Percentiles rank a stretch among this genome's conserved stretches.
These are phyloP conservation scores for Rotaria sp. DNA, from an alignment of 2,888 invertebrate species.

Conservation along the genomic window DNA sequence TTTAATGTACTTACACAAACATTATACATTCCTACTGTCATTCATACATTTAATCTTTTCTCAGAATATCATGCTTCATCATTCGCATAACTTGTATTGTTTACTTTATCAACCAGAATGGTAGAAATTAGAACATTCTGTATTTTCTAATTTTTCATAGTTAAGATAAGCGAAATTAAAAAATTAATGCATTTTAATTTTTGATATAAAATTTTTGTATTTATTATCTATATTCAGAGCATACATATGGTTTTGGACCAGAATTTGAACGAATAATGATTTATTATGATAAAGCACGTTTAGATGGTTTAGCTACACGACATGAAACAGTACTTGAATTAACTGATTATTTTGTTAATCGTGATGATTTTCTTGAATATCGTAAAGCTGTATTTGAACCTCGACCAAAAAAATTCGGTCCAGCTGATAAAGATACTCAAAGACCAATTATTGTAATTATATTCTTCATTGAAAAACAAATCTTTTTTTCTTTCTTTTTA, in stretches of 20 bases:
- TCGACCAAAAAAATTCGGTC: constrained; percentile 53
- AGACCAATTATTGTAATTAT: background rate
- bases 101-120: no score
- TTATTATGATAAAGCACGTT: constrained; percentile 62
- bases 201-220: background rate
- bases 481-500: background rate
- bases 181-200: no score
- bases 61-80: no score
- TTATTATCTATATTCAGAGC: constrained; percentile 47
- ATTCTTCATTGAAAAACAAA: background rate
- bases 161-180: no score
- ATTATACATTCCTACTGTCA: no score
- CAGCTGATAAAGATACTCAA: constrained; percentile 46
- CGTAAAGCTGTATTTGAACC: constrained; percentile 51
- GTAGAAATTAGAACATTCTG: no score
- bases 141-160: no score
- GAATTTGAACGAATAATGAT: constrained; percentile 60
- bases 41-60: no score
- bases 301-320: constrained; percentile 64
- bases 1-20: no score
- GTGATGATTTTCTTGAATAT: constrained; percentile 53
- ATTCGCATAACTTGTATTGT: no score
- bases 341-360: constrained; percentile 51
- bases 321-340: constrained; percentile 52
- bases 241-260: constrained; percentile 46